A percentile compares a stretch with the other conserved stretches of the same genome.
Conservation (phyloP, 1,140 invertebrate species). For the Whitmania pigra region DNA sequence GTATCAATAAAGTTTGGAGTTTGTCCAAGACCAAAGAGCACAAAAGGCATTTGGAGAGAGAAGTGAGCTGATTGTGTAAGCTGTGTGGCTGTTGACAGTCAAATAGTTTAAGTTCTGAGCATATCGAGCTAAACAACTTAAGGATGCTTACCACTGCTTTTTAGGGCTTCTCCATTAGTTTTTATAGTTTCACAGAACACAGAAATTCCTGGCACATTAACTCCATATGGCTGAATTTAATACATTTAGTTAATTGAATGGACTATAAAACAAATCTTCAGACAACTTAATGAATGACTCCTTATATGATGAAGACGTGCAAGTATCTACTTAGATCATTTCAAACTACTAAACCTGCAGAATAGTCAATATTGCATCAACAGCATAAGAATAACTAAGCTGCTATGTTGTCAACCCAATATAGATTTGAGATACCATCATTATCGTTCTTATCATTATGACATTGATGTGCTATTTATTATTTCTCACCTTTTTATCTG, state of each 20-base stretch:
- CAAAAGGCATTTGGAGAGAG: slow-evolving; percentile 80
- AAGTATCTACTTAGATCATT: neutral
- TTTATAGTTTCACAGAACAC: slow-evolving; percentile 66
- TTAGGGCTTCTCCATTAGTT: slow-evolving; percentile 29
- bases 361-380: neutral
- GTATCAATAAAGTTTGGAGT: slow-evolving; percentile 94
- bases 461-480: no score
- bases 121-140: neutral
- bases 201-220: slow-evolving; percentile 73
- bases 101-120: neutral
- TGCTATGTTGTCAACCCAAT: no score
- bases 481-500: slow-evolving; percentile 1
- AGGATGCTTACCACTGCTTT: slow-evolving; percentile 40
- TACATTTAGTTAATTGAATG: neutral
- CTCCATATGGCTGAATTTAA: slow-evolving; percentile 56
- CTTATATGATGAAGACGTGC: neutral
- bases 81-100: slow-evolving; percentile 54
- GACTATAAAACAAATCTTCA: neutral
- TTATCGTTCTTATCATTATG: no score
- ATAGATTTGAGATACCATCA: no score
- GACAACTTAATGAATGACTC: neutral
- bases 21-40: slow-evolving; percentile 82
- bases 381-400: no score
- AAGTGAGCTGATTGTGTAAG: slow-evolving; percentile 81
- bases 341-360: neutral